Percentiles rank a stretch among this genome's conserved stretches.
Conservation (phyloP, 2,888 invertebrate genomes). For the Troglohyphantes excavatus region DNA sequence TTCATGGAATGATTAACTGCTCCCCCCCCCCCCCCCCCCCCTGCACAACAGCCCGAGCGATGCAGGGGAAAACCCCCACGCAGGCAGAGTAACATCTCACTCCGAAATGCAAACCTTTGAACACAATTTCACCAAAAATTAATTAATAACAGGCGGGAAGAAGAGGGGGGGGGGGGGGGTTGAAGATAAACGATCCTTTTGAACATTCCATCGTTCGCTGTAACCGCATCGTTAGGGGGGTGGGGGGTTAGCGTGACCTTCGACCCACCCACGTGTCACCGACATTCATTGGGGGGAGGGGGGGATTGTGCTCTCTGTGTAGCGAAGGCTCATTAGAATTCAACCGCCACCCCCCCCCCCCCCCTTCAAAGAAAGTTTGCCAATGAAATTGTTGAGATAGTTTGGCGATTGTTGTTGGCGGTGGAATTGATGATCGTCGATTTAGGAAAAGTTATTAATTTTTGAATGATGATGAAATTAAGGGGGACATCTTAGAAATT, state of each 20-base stretch:
- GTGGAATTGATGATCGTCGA: too few species aligned
- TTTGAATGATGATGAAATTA: too few species aligned
- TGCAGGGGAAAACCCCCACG: neutral
- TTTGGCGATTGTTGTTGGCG: too few species aligned
- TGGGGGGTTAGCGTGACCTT: conserved; percentile 65
- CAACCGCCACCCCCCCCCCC: conserved; percentile 18
- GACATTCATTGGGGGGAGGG: conserved; percentile 68
- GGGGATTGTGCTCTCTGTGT: conserved; percentile 29
- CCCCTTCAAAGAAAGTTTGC: conserved; percentile 46
- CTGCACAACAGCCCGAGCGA: neutral
- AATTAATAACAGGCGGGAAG: conserved; percentile 74
- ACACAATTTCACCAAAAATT: conserved; percentile 61
- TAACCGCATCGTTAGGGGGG: conserved; percentile 77
- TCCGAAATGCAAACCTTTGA: conserved; percentile 7
- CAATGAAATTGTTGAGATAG: conserved; percentile 11
- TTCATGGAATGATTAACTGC: conserved; percentile 61
- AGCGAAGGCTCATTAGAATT: conserved; percentile 69
- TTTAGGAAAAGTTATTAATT: too few species aligned
- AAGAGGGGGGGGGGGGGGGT: conserved; percentile 34
- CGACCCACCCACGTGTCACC: conserved; percentile 73
- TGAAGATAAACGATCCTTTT: conserved; percentile 66
- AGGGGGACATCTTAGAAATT: too few species aligned
- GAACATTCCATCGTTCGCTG: conserved; percentile 74
- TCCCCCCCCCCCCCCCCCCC: neutral
- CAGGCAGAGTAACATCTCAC: neutral